Percentiles rank a stretch among this genome's conserved stretches.
Conservation (phyloP, 2,888 invertebrate genomes). For the Mimachlamys varia region DNA sequence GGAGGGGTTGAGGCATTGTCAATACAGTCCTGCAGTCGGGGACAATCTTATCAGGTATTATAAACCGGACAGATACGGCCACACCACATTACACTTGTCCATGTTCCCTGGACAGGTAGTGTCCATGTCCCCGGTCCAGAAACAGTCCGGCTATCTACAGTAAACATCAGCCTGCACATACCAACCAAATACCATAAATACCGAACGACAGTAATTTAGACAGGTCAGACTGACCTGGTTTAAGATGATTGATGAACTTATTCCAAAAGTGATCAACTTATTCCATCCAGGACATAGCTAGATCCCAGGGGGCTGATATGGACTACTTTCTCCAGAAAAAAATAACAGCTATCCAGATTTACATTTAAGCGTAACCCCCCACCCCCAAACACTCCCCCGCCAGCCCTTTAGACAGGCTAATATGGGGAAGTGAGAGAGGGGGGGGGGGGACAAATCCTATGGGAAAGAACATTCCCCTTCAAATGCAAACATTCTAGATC, state of each 20-base stretch:
- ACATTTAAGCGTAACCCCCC: no score
- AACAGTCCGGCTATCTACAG: not conserved
- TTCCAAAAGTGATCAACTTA: no score
- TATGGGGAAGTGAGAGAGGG: no score
- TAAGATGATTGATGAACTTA: not conserved
- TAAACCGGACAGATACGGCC: not conserved
- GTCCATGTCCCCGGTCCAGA: conserved; percentile 6
- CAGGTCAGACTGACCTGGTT: not conserved
- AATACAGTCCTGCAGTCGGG: not conserved
- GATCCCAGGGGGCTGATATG: no score
- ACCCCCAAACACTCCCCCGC: no score
- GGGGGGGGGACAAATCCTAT: no score
- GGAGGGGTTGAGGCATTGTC: conserved; percentile 40
- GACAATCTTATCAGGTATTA: conserved; percentile 24
- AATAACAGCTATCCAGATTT: no score
- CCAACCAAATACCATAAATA: conserved; percentile 17
- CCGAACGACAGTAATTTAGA: not conserved
- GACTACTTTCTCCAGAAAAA: no score
- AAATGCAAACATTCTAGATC: no score
- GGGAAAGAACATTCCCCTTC: no score
- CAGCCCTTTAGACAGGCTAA: no score
- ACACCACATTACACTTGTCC: not conserved
- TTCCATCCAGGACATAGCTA: not conserved
- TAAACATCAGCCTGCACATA: not conserved
- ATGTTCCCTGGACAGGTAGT: not conserved